Base-by-base conservation (phyloP, 1,140 invertebrate species). In the Ooceraea biroi region DNA sequence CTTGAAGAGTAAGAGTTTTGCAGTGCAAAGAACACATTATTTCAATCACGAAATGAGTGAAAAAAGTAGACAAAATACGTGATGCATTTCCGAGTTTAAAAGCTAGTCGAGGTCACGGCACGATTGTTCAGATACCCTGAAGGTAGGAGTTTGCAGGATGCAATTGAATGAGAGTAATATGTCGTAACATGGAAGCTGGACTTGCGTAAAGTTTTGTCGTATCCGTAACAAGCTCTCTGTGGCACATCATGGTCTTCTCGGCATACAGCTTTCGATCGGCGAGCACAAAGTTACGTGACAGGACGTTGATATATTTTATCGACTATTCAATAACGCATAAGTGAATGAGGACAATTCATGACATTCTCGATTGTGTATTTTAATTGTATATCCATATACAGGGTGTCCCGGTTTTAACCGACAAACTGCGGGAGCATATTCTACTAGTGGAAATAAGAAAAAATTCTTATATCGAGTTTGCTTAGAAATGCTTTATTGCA, bases 181-280 rank as follows among this genome's bases (percentile, higher is more conserved):
- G 36, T 30, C 63, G 50, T 80, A 80, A 80, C 22, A 10, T 55
- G 36, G 19, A 36, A 44, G 17, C 36, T 55, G 50, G 63, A 69
- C 22, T 80, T 80, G 69, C 22, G 17, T 57, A 80, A 69, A 80
- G 50, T 68, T 57, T 68, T 78, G 11, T 44, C 44, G 22, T 68
- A 44, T 41, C 36, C 17, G 14, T 14, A 44, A 68, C 22, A 44
- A 55, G 11, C 69, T 69, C 22, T 69, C 36, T 69, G 7, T 14
- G 8, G n/a, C 58, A 63, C 25, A 76, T 50, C 17, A 17, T 19
- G 3, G 25, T 19, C n/a, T 80, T 80, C 12, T 19, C 36, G n/a
- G 11, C 3, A 1, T 19, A 7, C 19, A 22, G 17, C n/a, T 69
- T 19, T 17, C 14, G 25, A 57, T 69, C 36, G n/a, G n/a, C n/a